Evolutionary conservation across 2,888 invertebrate genomes (phyloP), one percentile per base, ranked within the genome.

Genomic region (Augiades crinisus): DNA sequence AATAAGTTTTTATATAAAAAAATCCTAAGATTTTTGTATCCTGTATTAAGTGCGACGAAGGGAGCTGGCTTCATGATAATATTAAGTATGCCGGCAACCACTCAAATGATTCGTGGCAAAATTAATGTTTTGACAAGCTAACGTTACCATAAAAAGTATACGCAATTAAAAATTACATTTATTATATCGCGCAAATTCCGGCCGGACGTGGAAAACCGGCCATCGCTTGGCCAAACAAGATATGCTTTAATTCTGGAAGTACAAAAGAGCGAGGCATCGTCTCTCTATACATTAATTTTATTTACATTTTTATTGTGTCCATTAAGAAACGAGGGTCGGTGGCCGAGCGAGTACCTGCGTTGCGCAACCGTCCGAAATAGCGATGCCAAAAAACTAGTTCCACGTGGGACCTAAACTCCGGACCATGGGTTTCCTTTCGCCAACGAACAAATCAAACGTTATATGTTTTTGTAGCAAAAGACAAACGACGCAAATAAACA

Each of bases 301-400:
- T 82, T 81, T 78, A 76, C 77, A 77, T 79, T 79, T 74, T 81
- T 76, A 79, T 77, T 72, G 67, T 71, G 66, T 68, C 72, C 76
- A 82, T 81, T 78, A 78, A 67, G 65, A 59, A 59, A 46, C 62
- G 52, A 81, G 76, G 74, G 81, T 83, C 76, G 81, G 82, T 78
- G 67, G 64, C 70, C 70, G 65, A 55, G 56, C 55, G 65, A 60
- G 74, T 75, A 75, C 73, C 75, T 74, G 70, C 51, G 67, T 87
- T 88, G 78, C 84, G 81, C 76, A 87, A 87, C 74, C 77, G 65
- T 65, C 70, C 68, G 63, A 78, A 81, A 84, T 81, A 78, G 72
- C 70, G 72, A 67, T 75, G 82, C 79, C 76, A 83, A 85, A 84
- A 87, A 86, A 86, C 83, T 80, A 81, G 84, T 79, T 79, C 73